phyloP scores from a whole-genome alignment of 2,888 invertebrate species.

The Caenorhabditis panamensis region DNA sequence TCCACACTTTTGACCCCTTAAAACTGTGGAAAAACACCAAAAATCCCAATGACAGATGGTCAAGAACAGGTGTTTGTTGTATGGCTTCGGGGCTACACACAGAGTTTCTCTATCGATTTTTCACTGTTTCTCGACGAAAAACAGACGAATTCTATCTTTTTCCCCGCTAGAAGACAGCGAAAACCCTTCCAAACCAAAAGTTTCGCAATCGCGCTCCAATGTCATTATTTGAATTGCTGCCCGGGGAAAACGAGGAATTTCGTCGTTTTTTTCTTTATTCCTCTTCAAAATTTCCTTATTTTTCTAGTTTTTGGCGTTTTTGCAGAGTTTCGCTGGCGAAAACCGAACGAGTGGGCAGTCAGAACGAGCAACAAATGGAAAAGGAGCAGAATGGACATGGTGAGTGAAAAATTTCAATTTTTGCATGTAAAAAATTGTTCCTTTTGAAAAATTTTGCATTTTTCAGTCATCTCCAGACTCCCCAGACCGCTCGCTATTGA shows the following conservation, averaged over 20 bases:
- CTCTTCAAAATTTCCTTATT: not conserved
- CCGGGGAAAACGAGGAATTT: too few species aligned
- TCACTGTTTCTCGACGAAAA: conserved; percentile 3
- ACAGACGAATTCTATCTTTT: not conserved
- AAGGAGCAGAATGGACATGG: conserved; percentile 21
- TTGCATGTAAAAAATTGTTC: not conserved
- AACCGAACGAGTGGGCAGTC: not conserved
- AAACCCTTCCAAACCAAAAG: too few species aligned
- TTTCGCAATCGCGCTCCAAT: conserved; percentile 29
- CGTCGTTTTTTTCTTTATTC: too few species aligned
- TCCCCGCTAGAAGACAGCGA: not conserved
- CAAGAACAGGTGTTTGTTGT: too few species aligned
- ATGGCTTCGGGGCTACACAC: too few species aligned
- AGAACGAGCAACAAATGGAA: conserved; percentile 28
- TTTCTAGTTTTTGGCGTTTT: conserved; percentile 7
- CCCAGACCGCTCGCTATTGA: conserved; percentile 47
- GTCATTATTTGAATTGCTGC: conserved; percentile 20
- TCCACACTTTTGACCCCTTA: too few species aligned
- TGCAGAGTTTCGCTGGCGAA: conserved; percentile 29
- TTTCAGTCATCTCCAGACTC: conserved; percentile 22
- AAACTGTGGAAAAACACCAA: too few species aligned
- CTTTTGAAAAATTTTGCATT: conserved; percentile 1
- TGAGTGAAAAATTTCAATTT: not conserved
- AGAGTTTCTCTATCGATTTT: too few species aligned
- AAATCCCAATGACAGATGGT: too few species aligned